Base-by-base conservation (phyloP, 2,113 vertebrate species). In the Chloropsis hardwickii region DNA sequence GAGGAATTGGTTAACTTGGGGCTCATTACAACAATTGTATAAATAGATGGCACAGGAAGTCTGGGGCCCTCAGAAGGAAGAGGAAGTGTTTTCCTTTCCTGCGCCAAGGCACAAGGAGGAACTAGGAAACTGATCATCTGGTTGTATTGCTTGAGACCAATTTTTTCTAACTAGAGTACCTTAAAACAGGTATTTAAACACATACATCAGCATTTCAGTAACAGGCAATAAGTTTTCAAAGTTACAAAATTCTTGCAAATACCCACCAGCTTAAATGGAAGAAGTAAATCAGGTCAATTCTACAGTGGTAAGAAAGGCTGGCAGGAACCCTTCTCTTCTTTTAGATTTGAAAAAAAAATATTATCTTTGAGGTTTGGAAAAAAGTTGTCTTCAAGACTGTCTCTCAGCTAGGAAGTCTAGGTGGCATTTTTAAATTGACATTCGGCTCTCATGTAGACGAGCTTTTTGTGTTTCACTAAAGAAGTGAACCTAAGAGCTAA, bases 41-140 rank as follows among this genome's bases (percentile, higher is more conserved):
- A 97, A 96, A 97, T 96, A 97, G 96, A 96, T 95, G 90, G 90
- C 92, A 96, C 90, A 97, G 95, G 95, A 97, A 93, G 81, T 83
- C 92, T 96, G 93, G 79, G 95, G 93, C 92, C 93, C 93, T 96
- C 74, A 77, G 51, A 72, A 93, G 94, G 95, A 96, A 96, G 88
- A 90, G 92, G 95, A 95, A 96, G 90, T 81, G 60, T 95, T 96
- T 95, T 95, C 93, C 90, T 90, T 94, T 95, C 96, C 93, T 88
- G 88, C 10, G 28, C 89, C 94, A 92, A 94, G 93, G 83, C 70
- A 3, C 84, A 95, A 96, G 94, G 90, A 95, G 96, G 94, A 97
- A 97, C 85, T 96, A 93, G 93, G 93, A 96, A 94, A 93, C 65
- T 78, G 56, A 74, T 94, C 93, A 95, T 94, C 87, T 95, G 81